phyloP scores from a whole-genome alignment of 2,888 invertebrate genomes.

The Ligdia adustata region DNA sequence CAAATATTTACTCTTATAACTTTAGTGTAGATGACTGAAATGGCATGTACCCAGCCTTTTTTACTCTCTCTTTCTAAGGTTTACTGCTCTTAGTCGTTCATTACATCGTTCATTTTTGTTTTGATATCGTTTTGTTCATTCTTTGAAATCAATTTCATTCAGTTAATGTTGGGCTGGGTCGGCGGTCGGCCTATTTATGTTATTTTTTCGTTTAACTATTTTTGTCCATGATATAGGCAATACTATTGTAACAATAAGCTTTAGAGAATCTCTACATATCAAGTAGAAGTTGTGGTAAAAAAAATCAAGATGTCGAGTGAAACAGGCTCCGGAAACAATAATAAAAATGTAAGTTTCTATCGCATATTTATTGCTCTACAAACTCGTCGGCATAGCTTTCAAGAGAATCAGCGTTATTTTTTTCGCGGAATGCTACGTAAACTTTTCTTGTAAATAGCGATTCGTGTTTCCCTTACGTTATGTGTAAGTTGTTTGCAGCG shows the following conservation, averaged over 20 bases:
- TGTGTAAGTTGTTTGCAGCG: no score
- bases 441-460: no score
- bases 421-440: not conserved
- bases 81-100: no score
- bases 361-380: not conserved
- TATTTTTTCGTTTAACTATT: constrained; percentile 19
- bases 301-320: constrained; percentile 82
- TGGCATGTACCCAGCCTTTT: no score
- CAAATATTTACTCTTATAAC: no score
- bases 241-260: not conserved
- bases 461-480: no score
- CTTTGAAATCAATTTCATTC: no score
- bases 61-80: no score
- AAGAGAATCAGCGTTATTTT: no score
- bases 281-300: constrained; percentile 21
- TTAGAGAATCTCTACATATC: constrained; percentile 13
- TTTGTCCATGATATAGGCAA: constrained; percentile 9
- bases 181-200: constrained; percentile 28
- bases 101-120: no score
- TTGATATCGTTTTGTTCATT: no score
- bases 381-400: not conserved
- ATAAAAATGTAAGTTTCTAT: constrained; percentile 79
- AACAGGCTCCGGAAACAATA: constrained; percentile 60
- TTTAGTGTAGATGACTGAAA: no score
- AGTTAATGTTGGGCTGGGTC: constrained; percentile 29